These are phyloP conservation scores for Nyctibius bracteatus DNA, from an alignment of 2,113 vertebrate genomes.

Conservation along the genomic window DNA sequence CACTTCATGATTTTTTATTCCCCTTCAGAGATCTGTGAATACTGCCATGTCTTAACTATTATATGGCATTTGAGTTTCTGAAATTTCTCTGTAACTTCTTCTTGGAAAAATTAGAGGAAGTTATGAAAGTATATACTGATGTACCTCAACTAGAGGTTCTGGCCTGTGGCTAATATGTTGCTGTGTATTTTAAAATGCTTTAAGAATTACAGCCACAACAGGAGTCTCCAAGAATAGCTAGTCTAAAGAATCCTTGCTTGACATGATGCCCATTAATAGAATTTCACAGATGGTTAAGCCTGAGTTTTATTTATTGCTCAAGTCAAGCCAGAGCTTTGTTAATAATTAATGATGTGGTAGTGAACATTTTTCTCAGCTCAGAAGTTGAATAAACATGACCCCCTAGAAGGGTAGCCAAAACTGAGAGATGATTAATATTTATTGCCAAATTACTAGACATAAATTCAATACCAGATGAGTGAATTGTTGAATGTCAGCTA, in stretches of 20 bases:
- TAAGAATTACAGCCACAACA: slow-evolving; percentile 21
- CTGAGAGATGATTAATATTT: slow-evolving; percentile 60
- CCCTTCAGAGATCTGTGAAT: neutral
- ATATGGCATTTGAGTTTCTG: neutral
- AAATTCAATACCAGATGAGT: slow-evolving; percentile 34
- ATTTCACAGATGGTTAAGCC: slow-evolving; percentile 65
- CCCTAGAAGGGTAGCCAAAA: slow-evolving; percentile 50
- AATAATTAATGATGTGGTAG: slow-evolving; percentile 58
- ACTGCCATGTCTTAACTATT: neutral
- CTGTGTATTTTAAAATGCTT: slow-evolving; percentile 22
- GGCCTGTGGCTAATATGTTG: neutral
- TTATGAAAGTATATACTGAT: neutral
- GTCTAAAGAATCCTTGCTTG: slow-evolving; percentile 24
- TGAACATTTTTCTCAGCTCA: slow-evolving; percentile 55
- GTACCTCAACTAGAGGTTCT: neutral
- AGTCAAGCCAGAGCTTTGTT: slow-evolving; percentile 58
- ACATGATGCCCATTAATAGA: slow-evolving; percentile 34
- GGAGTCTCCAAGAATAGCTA: slow-evolving; percentile 16
- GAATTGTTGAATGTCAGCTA: neutral
- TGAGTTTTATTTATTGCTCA: slow-evolving; percentile 62
- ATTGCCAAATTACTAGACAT: slow-evolving; percentile 36
- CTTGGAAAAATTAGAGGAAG: neutral
- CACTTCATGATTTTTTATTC: neutral
- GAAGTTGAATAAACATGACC: slow-evolving; percentile 65
- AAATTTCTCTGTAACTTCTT: neutral